Evolutionary conservation across 2,113 vertebrate species (phyloP).

Genomic region (Spheniscus mendiculus): DNA sequence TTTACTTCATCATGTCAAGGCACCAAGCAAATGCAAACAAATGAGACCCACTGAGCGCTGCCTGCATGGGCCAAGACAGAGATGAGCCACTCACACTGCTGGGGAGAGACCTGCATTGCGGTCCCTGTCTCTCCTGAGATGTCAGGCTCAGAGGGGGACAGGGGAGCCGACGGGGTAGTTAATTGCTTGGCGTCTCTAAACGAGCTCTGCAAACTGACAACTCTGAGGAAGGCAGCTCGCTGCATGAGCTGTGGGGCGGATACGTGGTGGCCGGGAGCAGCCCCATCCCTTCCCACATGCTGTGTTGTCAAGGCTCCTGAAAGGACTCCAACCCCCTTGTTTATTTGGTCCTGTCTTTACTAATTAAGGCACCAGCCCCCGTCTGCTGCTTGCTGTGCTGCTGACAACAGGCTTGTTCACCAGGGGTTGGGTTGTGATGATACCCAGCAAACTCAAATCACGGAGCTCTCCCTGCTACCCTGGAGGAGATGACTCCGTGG

Average conservation of each 20-base stretch:
- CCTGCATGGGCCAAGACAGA: constrained; percentile 45
- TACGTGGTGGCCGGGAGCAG: neutral
- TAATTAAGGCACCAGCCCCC: neutral
- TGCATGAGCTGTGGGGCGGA: neutral
- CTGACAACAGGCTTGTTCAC: neutral
- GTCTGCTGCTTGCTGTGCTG: neutral
- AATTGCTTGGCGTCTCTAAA: constrained; percentile 19
- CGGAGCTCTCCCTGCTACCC: fast-evolving
- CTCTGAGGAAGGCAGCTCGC: neutral
- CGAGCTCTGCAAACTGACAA: neutral
- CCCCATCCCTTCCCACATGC: neutral
- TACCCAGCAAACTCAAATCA: neutral
- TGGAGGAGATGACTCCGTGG: neutral
- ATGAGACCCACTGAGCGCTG: constrained; percentile 44
- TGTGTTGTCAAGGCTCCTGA: constrained; percentile 3
- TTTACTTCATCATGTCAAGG: constrained; percentile 66
- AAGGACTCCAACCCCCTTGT: neutral
- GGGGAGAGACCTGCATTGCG: constrained; percentile 29
- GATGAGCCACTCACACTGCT: neutral
- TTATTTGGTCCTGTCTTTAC: neutral
- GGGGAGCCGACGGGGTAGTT: neutral
- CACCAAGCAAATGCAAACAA: constrained; percentile 63
- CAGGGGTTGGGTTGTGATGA: neutral
- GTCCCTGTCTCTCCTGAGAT: constrained; percentile 1
- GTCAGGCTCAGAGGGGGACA: constrained; percentile 14